phyloP scores from a whole-genome alignment of 2,888 invertebrate genomes.

The Clanis bilineata region DNA sequence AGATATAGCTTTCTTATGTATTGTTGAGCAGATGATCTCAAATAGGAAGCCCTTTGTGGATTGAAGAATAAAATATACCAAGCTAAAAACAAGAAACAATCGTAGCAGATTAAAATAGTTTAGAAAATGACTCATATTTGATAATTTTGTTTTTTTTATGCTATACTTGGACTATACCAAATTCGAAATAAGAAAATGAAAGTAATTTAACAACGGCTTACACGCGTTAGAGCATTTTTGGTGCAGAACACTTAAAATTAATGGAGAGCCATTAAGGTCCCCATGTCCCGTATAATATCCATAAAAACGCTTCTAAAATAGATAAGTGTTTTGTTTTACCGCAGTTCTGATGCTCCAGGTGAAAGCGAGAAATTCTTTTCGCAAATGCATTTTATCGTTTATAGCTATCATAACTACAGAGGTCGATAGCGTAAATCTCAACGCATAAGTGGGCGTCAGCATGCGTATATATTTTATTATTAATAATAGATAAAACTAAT shows the following conservation, averaged over 20 bases:
- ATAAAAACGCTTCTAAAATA: not conserved
- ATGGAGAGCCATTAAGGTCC: not conserved
- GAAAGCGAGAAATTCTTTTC: not conserved
- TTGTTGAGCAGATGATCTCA: not conserved
- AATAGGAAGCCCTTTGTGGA: not conserved
- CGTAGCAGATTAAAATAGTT: too few species aligned
- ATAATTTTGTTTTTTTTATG: too few species aligned
- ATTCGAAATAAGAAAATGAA: too few species aligned
- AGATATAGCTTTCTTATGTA: not conserved
- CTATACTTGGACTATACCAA: too few species aligned
- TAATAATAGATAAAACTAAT: not conserved
- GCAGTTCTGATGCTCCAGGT: not conserved
- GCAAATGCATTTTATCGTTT: constrained; percentile 14
- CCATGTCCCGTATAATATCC: not conserved
- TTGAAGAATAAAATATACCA: too few species aligned
- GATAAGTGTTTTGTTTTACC: not conserved
- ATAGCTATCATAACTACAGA: constrained; percentile 19
- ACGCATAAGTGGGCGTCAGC: not conserved
- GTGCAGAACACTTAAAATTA: not conserved
- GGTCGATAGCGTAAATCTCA: constrained; percentile 3
- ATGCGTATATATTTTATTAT: not conserved
- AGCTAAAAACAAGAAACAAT: too few species aligned
- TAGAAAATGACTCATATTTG: too few species aligned
- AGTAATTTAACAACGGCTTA: too few species aligned
- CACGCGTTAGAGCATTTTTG: too few species aligned